Evolutionary conservation across 2,113 vertebrate genomes (phyloP).

Genomic region (Amazona vittata): DNA sequence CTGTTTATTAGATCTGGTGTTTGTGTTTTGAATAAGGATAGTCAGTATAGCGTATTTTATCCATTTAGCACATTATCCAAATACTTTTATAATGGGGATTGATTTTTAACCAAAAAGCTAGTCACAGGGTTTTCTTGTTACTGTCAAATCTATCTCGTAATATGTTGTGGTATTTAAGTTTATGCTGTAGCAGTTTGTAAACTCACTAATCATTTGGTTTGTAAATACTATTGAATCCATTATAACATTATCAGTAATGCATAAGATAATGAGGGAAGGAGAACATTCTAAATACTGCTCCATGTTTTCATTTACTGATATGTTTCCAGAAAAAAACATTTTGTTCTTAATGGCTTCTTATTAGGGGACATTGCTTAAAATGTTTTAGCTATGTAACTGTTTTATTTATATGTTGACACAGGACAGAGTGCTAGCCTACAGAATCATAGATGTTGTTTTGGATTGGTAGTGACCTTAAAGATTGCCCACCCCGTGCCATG

Average conservation of each 20-base stretch:
- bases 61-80: neutral
- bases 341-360: neutral
- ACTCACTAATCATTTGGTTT: neutral
- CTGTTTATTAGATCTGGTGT: neutral
- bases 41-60: neutral
- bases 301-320: neutral
- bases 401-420: neutral
- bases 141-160: neutral
- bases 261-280: neutral
- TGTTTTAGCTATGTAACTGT: neutral
- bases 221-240: neutral
- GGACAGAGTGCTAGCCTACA: neutral
- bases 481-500: neutral
- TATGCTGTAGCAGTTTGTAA: neutral
- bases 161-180: neutral
- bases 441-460: neutral
- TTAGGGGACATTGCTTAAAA: neutral
- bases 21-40: slow-evolving; percentile 17
- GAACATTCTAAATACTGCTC: neutral
- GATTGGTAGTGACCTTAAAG: neutral
- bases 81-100: neutral
- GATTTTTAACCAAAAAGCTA: neutral
- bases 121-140: neutral
- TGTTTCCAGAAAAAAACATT: neutral
- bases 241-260: neutral